phyloP scores from a whole-genome alignment of 2,888 invertebrate genomes.

The Hermaeophaga mercurialis region DNA sequence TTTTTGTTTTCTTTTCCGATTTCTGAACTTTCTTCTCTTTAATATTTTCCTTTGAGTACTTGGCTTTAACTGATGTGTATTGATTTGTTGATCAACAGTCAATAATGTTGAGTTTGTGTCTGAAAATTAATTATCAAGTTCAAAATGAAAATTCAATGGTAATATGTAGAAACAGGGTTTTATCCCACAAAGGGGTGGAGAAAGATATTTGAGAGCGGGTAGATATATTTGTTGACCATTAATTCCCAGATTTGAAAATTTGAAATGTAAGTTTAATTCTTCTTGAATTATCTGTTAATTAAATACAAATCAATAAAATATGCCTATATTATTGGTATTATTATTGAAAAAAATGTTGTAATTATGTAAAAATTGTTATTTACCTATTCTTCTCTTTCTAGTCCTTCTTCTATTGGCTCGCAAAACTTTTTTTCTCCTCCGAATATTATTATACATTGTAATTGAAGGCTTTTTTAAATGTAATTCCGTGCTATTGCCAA shows the following conservation, averaged over 20 bases:
- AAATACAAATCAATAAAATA: too few relatives aligned
- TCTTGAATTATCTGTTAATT: too few relatives aligned
- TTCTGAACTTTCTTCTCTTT: slow-evolving; percentile 27
- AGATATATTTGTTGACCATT: too few relatives aligned
- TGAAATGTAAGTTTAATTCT: too few relatives aligned
- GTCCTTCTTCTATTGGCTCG: slow-evolving; percentile 19
- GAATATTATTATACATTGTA: background rate
- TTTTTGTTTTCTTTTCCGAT: slow-evolving; percentile 27
- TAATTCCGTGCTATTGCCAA: background rate
- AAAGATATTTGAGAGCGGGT: too few relatives aligned
- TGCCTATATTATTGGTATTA: too few relatives aligned
- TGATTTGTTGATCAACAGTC: background rate
- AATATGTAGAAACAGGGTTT: too few relatives aligned
- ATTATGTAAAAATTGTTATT: slow-evolving; percentile 1
- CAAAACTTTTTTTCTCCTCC: slow-evolving; percentile 3
- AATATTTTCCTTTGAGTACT: slow-evolving; percentile 5
- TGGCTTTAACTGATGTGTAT: background rate
- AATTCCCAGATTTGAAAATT: too few relatives aligned
- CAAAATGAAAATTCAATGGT: too few relatives aligned
- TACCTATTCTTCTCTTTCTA: slow-evolving; percentile 20
- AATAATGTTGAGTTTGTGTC: background rate
- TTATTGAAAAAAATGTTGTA: too few relatives aligned
- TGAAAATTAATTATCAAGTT: too few relatives aligned
- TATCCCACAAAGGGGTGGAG: too few relatives aligned
- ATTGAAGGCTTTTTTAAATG: background rate